Evolutionary conservation across 37 sponge, comb jelly and placozoan genomes (phyloP).

Genomic region (Petrosia ficiformis): DNA sequence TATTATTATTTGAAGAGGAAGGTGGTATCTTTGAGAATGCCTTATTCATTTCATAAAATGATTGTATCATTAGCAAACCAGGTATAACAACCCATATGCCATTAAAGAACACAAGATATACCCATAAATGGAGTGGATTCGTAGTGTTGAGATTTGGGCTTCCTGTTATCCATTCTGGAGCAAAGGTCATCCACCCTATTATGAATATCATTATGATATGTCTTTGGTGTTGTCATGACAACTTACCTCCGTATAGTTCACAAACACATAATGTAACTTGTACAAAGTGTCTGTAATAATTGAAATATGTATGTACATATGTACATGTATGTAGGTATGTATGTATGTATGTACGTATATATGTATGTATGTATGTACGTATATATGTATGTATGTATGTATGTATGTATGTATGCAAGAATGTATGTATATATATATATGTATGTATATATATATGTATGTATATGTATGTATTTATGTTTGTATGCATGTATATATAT

Average conservation of each 20-base stretch:
- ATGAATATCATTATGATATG: not conserved
- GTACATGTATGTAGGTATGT: too few relatives aligned
- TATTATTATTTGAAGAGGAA: too few relatives aligned
- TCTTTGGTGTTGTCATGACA: not conserved
- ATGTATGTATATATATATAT: too few relatives aligned
- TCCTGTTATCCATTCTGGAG: slow-evolving; percentile 78
- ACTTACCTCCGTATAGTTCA: slow-evolving; percentile 80
- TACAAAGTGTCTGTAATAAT: slow-evolving; percentile 52
- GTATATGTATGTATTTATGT: too few relatives aligned
- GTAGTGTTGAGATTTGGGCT: slow-evolving; percentile 50
- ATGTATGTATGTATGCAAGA: too few relatives aligned
- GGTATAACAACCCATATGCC: slow-evolving; percentile 69
- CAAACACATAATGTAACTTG: slow-evolving; percentile 59
- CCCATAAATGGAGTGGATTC: slow-evolving; percentile 65
- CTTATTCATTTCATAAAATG: slow-evolving; percentile 16
- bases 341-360: too few relatives aligned
- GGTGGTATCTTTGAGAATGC: too few relatives aligned
- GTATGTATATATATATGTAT: too few relatives aligned
- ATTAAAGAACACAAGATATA: slow-evolving; percentile 81
- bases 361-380: not conserved
- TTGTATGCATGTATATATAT: too few relatives aligned
- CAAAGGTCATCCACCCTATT: slow-evolving; percentile 79
- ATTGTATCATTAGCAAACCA: slow-evolving; percentile 47
- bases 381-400: too few relatives aligned
- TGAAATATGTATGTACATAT: not conserved